phyloP scores from a whole-genome alignment of 2,888 invertebrate genomes.

The Prosopocoilus inquinatus region DNA sequence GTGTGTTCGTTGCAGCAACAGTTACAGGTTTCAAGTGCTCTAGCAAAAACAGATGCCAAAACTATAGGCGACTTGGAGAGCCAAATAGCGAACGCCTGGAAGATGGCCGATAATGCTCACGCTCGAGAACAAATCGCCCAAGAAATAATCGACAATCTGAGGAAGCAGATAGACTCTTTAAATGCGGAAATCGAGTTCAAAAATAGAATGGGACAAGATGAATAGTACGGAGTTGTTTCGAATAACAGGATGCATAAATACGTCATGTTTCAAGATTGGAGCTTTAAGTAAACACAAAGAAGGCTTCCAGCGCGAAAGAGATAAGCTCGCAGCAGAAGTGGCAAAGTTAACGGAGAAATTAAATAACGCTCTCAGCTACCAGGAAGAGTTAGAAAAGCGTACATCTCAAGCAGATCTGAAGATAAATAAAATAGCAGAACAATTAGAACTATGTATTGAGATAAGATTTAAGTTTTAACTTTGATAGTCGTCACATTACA shows the following conservation, averaged over 20 bases:
- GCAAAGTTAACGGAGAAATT: conserved; percentile 57
- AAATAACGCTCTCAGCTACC: conserved; percentile 55
- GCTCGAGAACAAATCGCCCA: conserved; percentile 70
- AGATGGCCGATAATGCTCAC: conserved; percentile 72
- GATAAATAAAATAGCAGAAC: conserved; percentile 57
- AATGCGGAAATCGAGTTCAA: conserved; percentile 70
- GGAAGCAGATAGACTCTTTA: conserved; percentile 64
- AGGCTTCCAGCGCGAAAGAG: conserved; percentile 67
- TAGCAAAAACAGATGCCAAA: conserved; percentile 48
- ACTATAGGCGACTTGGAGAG: conserved; percentile 55
- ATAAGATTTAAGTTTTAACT: conserved; percentile 6
- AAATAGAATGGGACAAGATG: conserved; percentile 60
- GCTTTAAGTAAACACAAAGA: conserved; percentile 54
- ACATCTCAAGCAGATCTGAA: conserved; percentile 58
- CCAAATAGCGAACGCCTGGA: conserved; percentile 59
- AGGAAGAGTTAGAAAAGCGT: conserved; percentile 62
- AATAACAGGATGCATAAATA: background rate
- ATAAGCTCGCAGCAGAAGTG: conserved; percentile 60
- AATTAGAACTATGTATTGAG: conserved; percentile 49
- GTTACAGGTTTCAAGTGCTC: conserved; percentile 47
- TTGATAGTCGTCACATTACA: conserved; percentile 36
- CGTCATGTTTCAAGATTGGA: conserved; percentile 29
- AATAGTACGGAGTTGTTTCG: conserved; percentile 51
- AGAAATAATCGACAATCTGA: conserved; percentile 72
- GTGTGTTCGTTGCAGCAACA: conserved; percentile 52